Percentiles rank a stretch among this genome's conserved stretches.
Evolutionary conservation across 2,113 vertebrate genomes (phyloP).

Genomic region (Callospermophilus lateralis): DNA sequence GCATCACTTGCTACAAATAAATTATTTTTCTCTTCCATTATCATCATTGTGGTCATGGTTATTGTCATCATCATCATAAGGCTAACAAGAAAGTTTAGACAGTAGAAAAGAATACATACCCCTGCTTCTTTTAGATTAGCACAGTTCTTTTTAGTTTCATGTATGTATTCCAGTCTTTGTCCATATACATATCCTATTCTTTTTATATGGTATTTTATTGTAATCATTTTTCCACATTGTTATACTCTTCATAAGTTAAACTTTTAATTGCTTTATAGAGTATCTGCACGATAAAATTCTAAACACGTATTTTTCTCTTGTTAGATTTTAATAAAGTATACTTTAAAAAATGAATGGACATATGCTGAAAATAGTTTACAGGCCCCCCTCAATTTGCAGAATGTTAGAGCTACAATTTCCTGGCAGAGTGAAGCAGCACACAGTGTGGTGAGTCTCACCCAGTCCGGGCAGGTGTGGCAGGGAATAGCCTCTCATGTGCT

Average conservation of each 20-base stretch:
- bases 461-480: neutral
- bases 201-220: neutral
- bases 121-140: constrained; percentile 9
- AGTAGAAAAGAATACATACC: neutral
- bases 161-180: neutral
- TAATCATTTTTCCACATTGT: constrained; percentile 6
- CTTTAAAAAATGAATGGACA: constrained; percentile 13
- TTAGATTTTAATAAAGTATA: constrained; percentile 33
- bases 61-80: neutral
- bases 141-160: neutral
- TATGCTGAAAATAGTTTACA: neutral
- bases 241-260: constrained; percentile 32
- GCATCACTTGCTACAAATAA: neutral
- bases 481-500: neutral
- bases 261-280: neutral
- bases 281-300: neutral
- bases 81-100: neutral
- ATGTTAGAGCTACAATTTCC: neutral
- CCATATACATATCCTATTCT: neutral
- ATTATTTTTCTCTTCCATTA: neutral
- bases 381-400: neutral
- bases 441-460: neutral
- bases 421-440: neutral
- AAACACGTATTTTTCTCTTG: neutral
- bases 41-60: neutral